A percentile compares a stretch with the other conserved stretches of the same genome.
Evolutionary conservation across 2,797 vertebrate genomes (phyloP).

Genomic region (Diplodus sargus): DNA sequence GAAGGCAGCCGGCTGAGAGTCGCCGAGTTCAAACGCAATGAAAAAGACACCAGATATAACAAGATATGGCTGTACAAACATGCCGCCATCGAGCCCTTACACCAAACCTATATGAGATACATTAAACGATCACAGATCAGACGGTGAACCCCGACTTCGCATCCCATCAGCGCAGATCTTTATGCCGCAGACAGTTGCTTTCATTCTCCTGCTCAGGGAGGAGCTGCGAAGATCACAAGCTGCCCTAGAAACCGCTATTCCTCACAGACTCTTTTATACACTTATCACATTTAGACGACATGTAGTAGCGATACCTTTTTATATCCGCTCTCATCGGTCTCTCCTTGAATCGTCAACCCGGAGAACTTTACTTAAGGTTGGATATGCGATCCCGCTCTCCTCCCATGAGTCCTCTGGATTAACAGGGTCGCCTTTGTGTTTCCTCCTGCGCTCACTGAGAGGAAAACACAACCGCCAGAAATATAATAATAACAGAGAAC

Average conservation of each 20-base stretch:
- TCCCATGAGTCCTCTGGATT: slow-evolving; percentile 28
- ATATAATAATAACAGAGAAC: slow-evolving; percentile 22
- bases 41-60: slow-evolving; percentile 30
- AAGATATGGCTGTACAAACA: slow-evolving; percentile 34
- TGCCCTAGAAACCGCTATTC: slow-evolving; percentile 34
- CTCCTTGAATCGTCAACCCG: slow-evolving; percentile 32
- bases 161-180: slow-evolving; percentile 26
- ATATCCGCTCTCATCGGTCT: slow-evolving; percentile 25
- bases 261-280: slow-evolving; percentile 20
- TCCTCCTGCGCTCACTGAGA: slow-evolving; percentile 2
- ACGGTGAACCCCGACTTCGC: slow-evolving; percentile 5
- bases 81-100: neutral
- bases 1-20: slow-evolving; percentile 7
- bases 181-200: slow-evolving; percentile 1
- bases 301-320: slow-evolving; percentile 27
- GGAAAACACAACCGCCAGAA: slow-evolving; percentile 9
- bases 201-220: neutral
- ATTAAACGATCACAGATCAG: slow-evolving; percentile 6
- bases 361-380: slow-evolving; percentile 7
- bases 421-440: slow-evolving; percentile 11
- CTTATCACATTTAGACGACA: slow-evolving; percentile 9
- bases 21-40: slow-evolving; percentile 44
- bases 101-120: slow-evolving; percentile 4
- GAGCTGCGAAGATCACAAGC: slow-evolving; percentile 37
- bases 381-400: neutral